Conservation (phyloP, 2,888 invertebrate genomes). For the Cerastis rubricosa region DNA sequence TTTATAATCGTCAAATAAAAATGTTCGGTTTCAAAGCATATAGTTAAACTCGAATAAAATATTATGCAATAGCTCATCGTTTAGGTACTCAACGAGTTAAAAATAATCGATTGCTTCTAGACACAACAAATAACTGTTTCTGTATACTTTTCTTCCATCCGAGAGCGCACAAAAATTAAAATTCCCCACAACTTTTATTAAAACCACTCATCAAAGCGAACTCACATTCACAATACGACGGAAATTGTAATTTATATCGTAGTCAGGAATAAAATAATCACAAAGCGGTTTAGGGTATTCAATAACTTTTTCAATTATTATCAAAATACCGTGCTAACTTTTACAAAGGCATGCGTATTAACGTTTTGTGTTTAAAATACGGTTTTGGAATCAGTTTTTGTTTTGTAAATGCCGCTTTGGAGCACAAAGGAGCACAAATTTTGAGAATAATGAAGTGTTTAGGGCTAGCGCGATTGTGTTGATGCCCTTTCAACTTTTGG, state of each 20-base stretch:
- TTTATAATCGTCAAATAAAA: neutral
- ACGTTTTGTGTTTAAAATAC: constrained; percentile 46
- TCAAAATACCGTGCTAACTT: constrained; percentile 69
- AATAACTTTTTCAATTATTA: constrained; percentile 79
- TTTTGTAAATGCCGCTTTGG: constrained; percentile 58
- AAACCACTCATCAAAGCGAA: constrained; percentile 37
- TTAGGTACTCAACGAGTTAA: neutral
- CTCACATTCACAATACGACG: constrained; percentile 40
- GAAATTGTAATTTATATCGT: constrained; percentile 57
- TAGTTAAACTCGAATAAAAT: neutral
- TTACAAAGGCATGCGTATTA: constrained; percentile 63
- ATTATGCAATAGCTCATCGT: neutral
- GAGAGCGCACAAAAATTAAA: constrained; percentile 39
- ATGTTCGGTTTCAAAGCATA: neutral
- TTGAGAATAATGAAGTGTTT: constrained; percentile 55
- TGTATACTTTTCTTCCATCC: neutral
- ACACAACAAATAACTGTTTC: constrained; percentile 11
- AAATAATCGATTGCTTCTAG: neutral
- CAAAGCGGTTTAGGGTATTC: constrained; percentile 69
- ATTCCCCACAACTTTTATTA: constrained; percentile 32
- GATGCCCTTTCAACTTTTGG: constrained; percentile 44
- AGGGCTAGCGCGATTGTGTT: constrained; percentile 37
- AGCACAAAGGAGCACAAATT: constrained; percentile 47
- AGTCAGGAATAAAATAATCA: constrained; percentile 51
- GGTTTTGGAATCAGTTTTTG: constrained; percentile 55